Evolutionary conservation across 1,140 invertebrate species (phyloP).

Genomic region (Antheraea pernyi): DNA sequence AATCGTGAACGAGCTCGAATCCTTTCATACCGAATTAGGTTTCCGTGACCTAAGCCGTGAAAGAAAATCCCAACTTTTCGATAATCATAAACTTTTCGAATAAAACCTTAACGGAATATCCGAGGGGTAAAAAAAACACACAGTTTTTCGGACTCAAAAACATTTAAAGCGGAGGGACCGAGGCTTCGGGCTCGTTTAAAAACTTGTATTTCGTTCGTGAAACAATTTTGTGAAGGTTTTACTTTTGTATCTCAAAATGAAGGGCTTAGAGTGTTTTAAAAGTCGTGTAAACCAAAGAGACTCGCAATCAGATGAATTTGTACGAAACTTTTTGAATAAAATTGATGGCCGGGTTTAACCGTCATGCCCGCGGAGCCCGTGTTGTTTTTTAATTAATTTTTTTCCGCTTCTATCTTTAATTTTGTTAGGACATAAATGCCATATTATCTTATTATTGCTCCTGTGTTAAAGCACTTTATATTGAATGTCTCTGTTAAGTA

Average conservation of each 20-base stretch:
- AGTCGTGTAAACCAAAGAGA: constrained; percentile 44
- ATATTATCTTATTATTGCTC: background rate
- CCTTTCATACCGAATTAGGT: constrained; percentile 25
- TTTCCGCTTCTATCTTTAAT: constrained; percentile 6
- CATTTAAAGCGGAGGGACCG: constrained; percentile 1
- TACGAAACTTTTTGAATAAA: constrained; percentile 49
- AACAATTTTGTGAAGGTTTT: constrained; percentile 1
- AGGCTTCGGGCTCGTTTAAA: constrained; percentile 2
- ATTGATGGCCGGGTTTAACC: constrained; percentile 42
- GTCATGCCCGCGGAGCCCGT: constrained; percentile 8
- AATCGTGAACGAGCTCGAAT: background rate
- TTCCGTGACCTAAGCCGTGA: constrained; percentile 15
- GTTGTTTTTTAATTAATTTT: constrained; percentile 32
- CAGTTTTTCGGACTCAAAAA: background rate
- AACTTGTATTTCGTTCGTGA: constrained; percentile 13
- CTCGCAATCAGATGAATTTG: constrained; percentile 56
- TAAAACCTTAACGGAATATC: constrained; percentile 24
- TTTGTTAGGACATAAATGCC: background rate
- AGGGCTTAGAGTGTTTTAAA: constrained; percentile 34
- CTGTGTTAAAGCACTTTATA: background rate
- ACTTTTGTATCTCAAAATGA: constrained; percentile 4
- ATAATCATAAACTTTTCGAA: constrained; percentile 35
- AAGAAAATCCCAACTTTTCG: constrained; percentile 23
- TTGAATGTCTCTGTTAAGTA: background rate
- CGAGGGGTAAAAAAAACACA: background rate